phyloP scores from a whole-genome alignment of 2,113 vertebrate genomes.

The Clarias macrocephalus region DNA sequence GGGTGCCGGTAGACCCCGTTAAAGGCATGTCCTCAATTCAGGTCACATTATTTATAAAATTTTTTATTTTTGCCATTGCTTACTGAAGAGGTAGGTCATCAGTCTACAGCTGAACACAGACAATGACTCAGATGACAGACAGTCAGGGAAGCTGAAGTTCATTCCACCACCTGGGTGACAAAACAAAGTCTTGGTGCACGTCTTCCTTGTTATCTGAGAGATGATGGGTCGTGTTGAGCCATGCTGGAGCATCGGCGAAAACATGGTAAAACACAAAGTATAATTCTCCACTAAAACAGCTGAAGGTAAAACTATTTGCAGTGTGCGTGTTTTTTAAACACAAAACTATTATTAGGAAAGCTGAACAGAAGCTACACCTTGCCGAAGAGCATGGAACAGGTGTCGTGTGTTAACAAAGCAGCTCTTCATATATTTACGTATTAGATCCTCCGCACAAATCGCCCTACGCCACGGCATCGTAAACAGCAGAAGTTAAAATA shows the following conservation, averaged over 20 bases:
- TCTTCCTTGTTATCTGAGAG: not conserved
- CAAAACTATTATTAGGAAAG: not conserved
- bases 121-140: not conserved
- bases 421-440: not conserved
- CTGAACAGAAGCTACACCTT: not conserved
- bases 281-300: not conserved
- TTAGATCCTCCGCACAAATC: slow-evolving; percentile 4
- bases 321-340: not conserved
- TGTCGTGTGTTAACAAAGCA: not conserved
- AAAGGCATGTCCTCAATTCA: not conserved
- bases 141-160: not conserved
- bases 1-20: not conserved
- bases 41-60: not conserved
- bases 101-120: not conserved
- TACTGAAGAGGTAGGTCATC: not conserved
- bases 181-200: not conserved
- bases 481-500: slow-evolving; percentile 1
- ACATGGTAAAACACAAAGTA: not conserved
- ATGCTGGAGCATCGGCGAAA: not conserved
- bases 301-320: not conserved
- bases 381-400: not conserved
- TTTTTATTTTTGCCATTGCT: not conserved
- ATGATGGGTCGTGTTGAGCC: not conserved
- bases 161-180: not conserved
- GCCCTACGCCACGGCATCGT: not conserved